Conservation (phyloP, 1,140 invertebrate genomes). For the Diplogasteroides magnus region DNA sequence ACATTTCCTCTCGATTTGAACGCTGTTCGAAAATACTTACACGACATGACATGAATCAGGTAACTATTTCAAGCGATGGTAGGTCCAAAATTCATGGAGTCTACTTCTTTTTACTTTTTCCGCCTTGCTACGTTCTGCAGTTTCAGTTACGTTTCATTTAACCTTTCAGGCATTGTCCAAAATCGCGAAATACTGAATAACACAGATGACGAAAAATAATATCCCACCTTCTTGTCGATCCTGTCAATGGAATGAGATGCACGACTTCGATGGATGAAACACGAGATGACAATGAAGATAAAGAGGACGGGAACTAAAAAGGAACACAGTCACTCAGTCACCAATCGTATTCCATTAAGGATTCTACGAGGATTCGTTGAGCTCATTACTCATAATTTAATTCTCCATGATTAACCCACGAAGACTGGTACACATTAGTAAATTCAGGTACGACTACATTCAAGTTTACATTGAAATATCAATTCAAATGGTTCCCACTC, state of each 20-base stretch:
- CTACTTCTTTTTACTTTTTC: no score
- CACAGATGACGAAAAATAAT: constrained; percentile 8
- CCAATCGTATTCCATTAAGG: background rate
- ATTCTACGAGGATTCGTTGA: background rate
- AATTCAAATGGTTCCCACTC: no score
- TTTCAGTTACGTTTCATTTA: no score
- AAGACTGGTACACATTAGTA: background rate
- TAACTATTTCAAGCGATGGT: no score
- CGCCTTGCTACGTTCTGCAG: no score
- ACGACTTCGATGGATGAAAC: constrained; percentile 46
- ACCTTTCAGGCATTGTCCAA: no score
- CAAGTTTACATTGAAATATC: constrained; percentile 13
- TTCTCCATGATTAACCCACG: background rate
- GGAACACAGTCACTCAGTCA: constrained; percentile 3
- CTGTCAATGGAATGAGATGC: constrained; percentile 44
- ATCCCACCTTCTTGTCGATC: constrained; percentile 45
- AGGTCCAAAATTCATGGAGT: no score
- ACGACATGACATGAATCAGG: no score
- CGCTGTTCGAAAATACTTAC: no score
- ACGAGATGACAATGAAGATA: constrained; percentile 50
- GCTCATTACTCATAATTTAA: background rate
- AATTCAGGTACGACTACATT: background rate
- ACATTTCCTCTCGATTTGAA: no score
- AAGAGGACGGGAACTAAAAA: constrained; percentile 50
- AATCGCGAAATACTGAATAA: constrained; percentile 17